These are phyloP conservation scores for Caranx melampygus DNA, from an alignment of 2,113 vertebrate genomes.

Conservation along the genomic window DNA sequence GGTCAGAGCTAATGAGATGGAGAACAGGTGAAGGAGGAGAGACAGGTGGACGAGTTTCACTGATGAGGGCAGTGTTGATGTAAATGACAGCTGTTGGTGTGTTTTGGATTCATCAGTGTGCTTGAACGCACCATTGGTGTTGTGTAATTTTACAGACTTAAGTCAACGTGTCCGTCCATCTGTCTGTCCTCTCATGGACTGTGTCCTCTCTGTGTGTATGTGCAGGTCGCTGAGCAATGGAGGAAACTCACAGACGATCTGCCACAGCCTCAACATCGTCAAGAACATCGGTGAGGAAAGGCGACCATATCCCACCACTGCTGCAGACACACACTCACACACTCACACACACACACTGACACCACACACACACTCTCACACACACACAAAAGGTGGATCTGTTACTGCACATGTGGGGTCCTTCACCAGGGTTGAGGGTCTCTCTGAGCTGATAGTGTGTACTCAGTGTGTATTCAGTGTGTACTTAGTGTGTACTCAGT, in stretches of 20 bases:
- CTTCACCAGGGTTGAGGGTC: not conserved
- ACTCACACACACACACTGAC: not conserved
- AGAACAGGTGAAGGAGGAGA: not conserved
- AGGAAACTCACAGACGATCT: conserved; percentile 50
- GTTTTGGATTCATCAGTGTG: not conserved
- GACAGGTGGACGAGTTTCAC: no score
- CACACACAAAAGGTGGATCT: no score
- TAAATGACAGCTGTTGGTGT: not conserved
- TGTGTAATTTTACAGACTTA: not conserved
- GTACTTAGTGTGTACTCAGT: no score
- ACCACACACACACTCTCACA: no score
- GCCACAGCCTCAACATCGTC: conserved; percentile 78
- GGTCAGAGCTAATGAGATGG: conserved; percentile 62
- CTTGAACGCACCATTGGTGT: not conserved
- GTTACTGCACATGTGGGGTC: conserved; percentile 3
- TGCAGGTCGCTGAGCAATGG: conserved; percentile 75
- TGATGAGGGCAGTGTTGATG: not conserved
- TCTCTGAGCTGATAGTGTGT: not conserved
- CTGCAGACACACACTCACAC: not conserved
- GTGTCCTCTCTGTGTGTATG: conserved; percentile 22
- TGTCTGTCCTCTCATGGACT: not conserved
- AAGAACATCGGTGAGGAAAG: conserved; percentile 80
- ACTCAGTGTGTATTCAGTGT: not conserved
- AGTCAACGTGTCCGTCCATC: not conserved
- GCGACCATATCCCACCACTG: conserved; percentile 25